Conservation (phyloP, 1,140 invertebrate species). For the Campoletis sonorensis region DNA sequence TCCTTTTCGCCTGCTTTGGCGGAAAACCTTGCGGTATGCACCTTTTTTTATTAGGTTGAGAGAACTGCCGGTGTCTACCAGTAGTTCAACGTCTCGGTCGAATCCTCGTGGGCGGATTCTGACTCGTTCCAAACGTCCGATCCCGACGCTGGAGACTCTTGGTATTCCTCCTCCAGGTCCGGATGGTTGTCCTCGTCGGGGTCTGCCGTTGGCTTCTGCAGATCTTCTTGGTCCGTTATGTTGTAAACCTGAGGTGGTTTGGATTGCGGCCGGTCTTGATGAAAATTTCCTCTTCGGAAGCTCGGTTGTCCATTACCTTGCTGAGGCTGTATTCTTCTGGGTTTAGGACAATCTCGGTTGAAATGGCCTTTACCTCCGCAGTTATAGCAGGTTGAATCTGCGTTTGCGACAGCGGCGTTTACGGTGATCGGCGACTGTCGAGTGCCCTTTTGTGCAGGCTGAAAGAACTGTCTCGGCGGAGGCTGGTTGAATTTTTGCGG, state of each 20-base stretch:
- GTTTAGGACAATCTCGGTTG: background rate
- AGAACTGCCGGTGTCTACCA: slow-evolving; percentile 8
- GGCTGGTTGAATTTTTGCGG: background rate
- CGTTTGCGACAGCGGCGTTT: background rate
- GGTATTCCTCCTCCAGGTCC: slow-evolving; percentile 9
- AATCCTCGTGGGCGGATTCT: slow-evolving; percentile 24
- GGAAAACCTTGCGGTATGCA: slow-evolving; percentile 13
- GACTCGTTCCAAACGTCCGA: slow-evolving; percentile 21
- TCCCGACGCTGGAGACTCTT: slow-evolving; percentile 9
- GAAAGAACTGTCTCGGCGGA: background rate
- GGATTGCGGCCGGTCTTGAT: background rate
- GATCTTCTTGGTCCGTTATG: background rate
- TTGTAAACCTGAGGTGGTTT: slow-evolving; percentile 17
- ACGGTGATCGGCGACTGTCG: slow-evolving; percentile 10
- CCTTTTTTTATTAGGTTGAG: slow-evolving; percentile 20
- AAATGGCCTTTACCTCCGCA: slow-evolving; percentile 10
- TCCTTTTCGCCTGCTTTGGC: background rate
- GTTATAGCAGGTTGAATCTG: slow-evolving; percentile 5
- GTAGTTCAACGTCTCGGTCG: slow-evolving; percentile 17
- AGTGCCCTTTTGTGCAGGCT: background rate
- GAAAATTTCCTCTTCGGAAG: slow-evolving; percentile 11
- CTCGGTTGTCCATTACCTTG: background rate
- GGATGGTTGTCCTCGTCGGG: background rate
- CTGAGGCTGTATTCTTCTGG: background rate
- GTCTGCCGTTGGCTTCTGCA: background rate